Evolutionary conservation across 2,888 invertebrate genomes (phyloP).

Genomic region (Microctonus aethiopoides): DNA sequence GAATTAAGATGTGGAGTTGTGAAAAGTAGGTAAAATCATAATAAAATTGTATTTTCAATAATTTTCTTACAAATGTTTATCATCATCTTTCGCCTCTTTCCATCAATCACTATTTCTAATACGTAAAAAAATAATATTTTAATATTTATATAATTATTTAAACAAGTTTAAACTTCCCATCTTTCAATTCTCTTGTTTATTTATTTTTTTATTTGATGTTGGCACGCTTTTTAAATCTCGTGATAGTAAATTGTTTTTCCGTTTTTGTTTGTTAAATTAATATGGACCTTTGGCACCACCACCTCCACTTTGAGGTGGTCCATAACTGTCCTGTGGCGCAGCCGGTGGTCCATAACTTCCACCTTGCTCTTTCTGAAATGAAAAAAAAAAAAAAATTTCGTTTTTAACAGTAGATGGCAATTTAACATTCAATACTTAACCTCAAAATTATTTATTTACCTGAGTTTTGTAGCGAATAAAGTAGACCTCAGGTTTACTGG

Average conservation of each 20-base stretch:
- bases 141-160: neutral
- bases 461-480: slow-evolving; percentile 91
- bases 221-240: slow-evolving; percentile 20
- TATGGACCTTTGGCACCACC: slow-evolving; percentile 48
- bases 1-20: neutral
- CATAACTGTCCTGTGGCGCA: slow-evolving; percentile 68
- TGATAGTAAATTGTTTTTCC: slow-evolving; percentile 9
- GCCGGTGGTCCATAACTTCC: slow-evolving; percentile 61
- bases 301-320: slow-evolving; percentile 63
- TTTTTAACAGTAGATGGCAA: neutral
- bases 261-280: slow-evolving; percentile 32
- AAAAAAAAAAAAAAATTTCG: slow-evolving; percentile 12
- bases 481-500: slow-evolving; percentile 90
- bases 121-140: slow-evolving; percentile 20
- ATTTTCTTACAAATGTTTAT: slow-evolving; percentile 37
- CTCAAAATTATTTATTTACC: slow-evolving; percentile 68
- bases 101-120: slow-evolving; percentile 5
- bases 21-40: slow-evolving; percentile 5
- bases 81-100: neutral
- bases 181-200: neutral
- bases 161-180: neutral
- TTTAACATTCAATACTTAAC: slow-evolving; percentile 66
- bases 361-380: slow-evolving; percentile 57
- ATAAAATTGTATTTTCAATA: slow-evolving; percentile 42
- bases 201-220: slow-evolving; percentile 4